Evolutionary conservation across 2,888 invertebrate genomes (phyloP).

Genomic region (Meliscaeva auricollis): DNA sequence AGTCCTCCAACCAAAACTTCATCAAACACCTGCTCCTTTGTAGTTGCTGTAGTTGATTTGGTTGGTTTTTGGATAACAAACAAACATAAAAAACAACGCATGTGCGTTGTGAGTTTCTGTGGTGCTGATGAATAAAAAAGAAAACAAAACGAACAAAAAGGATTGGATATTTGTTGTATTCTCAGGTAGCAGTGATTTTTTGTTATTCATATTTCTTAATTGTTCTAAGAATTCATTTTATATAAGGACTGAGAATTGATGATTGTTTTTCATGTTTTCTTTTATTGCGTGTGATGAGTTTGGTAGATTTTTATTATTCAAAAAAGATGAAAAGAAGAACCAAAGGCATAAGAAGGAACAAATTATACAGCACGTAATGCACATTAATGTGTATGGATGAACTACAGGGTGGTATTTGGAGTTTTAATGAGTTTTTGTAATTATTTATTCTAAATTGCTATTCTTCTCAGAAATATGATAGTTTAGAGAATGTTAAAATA

Average conservation of each 20-base stretch:
- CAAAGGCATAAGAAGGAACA: slow-evolving; percentile 4
- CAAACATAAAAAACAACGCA: slow-evolving; percentile 19
- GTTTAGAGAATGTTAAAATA: background rate
- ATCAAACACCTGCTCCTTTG: slow-evolving; percentile 46
- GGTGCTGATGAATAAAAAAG: background rate
- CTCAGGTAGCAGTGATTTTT: slow-evolving; percentile 51
- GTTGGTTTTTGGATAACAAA: slow-evolving; percentile 1
- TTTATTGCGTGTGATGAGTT: slow-evolving; percentile 63
- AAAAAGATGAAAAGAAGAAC: slow-evolving; percentile 29
- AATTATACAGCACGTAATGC: slow-evolving; percentile 49
- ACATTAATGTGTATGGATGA: background rate
- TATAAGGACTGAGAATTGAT: slow-evolving; percentile 26
- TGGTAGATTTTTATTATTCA: slow-evolving; percentile 37
- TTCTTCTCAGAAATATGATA: background rate
- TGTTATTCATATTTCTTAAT: slow-evolving; percentile 36
- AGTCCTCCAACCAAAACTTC: background rate
- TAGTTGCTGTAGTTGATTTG: background rate
- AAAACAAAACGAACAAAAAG: too few species aligned
- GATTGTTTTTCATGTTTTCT: slow-evolving; percentile 32
- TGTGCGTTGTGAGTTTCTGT: slow-evolving; percentile 15
- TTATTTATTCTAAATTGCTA: background rate
- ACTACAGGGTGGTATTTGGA: slow-evolving; percentile 40
- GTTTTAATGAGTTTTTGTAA: slow-evolving; percentile 19
- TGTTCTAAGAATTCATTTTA: slow-evolving; percentile 46
- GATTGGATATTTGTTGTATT: slow-evolving; percentile 24